Percentiles rank a stretch among this genome's conserved stretches.
phyloP scores from a whole-genome alignment of 2,888 invertebrate species.

The Schizaphis graminum region DNA sequence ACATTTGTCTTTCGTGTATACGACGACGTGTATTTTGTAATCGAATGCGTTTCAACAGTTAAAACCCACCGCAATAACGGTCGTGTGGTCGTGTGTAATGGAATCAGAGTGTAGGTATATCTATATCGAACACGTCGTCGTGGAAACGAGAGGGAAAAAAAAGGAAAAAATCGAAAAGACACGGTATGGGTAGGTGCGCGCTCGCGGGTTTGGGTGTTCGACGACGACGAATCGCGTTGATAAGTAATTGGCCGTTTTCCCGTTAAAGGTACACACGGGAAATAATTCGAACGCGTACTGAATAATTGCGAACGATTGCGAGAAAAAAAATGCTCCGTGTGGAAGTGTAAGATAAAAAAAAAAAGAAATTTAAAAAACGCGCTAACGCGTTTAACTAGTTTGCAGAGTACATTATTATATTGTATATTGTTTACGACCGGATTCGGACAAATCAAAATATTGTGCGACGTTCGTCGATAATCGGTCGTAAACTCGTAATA shows the following conservation, averaged over 20 bases:
- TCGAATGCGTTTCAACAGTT: neutral
- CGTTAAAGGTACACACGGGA: neutral
- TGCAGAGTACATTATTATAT: neutral
- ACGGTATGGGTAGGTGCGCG: too few relatives aligned
- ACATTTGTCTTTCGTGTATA: neutral
- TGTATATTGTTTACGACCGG: neutral
- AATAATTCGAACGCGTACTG: neutral
- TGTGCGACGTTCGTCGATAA: neutral
- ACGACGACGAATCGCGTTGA: neutral
- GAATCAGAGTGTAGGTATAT: neutral
- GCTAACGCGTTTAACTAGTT: neutral
- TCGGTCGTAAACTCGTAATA: neutral
- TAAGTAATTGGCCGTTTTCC: neutral
- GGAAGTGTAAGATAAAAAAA: neutral
- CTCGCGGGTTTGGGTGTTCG: neutral
- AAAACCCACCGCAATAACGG: neutral
- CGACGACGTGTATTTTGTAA: neutral
- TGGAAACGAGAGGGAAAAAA: neutral
- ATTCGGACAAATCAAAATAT: neutral
- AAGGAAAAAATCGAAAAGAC: too few relatives aligned
- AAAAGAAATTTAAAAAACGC: neutral
- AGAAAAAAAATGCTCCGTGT: neutral
- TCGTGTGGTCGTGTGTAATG: neutral
- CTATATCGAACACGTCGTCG: neutral
- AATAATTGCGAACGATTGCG: neutral